Percentiles rank a stretch among this genome's conserved stretches.
These are phyloP conservation scores for Tenthredo distinguenda DNA, from an alignment of 2,888 invertebrate species.

Conservation along the genomic window DNA sequence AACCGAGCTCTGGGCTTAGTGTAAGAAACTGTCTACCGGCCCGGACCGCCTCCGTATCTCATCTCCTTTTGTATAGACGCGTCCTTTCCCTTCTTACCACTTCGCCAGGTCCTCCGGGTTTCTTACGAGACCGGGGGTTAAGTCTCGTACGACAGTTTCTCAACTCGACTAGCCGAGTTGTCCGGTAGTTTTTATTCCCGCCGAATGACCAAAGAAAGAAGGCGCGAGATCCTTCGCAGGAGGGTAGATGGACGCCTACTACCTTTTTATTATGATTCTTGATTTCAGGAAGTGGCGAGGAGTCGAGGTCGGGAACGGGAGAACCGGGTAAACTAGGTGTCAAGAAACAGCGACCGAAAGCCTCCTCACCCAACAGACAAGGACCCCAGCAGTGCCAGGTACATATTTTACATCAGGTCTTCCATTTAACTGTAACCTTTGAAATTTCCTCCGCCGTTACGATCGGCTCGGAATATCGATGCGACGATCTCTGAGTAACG, in stretches of 20 bases:
- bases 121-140: not conserved
- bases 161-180: conserved; percentile 14
- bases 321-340: conserved; percentile 82
- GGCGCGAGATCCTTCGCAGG: not conserved
- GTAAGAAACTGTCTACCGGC: conserved; percentile 48
- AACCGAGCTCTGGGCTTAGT: not conserved
- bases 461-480: not conserved
- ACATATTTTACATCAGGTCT: not conserved
- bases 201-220: not conserved
- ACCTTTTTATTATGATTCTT: conserved; percentile 47
- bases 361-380: conserved; percentile 93
- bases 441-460: not conserved
- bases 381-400: conserved; percentile 97
- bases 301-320: conserved; percentile 78
- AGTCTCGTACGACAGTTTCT: not conserved
- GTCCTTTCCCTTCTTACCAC: conserved; percentile 12
- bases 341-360: conserved; percentile 89
- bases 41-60: not conserved
- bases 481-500: not conserved
- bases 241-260: not conserved
- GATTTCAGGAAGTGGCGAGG: conserved; percentile 80
- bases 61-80: not conserved
- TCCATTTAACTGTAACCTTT: not conserved
- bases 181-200: not conserved
- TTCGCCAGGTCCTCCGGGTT: conserved; percentile 15